Conservation (phyloP, 2,113 vertebrate genomes). For the Oriolus oriolus region DNA sequence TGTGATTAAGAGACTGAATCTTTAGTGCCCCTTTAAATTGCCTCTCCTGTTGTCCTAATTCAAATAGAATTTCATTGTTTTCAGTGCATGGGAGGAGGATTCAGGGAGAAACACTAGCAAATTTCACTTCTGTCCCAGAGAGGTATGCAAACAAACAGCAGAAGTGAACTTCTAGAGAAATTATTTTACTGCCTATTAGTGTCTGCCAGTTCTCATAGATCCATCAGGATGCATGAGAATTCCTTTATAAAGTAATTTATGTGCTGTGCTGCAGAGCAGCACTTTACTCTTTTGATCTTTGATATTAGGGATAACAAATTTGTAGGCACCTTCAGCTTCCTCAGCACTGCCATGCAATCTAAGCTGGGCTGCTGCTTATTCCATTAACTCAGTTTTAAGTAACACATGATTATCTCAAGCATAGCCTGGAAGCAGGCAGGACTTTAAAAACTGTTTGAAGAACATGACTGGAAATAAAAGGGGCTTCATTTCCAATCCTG, state of each 20-base stretch:
- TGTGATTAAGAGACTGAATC: constrained; percentile 16
- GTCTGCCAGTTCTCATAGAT: background rate
- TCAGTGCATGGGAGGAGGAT: background rate
- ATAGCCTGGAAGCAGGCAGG: background rate
- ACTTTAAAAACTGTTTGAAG: background rate
- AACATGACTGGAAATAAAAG: background rate
- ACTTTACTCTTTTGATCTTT: background rate
- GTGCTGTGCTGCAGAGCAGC: background rate
- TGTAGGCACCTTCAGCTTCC: background rate
- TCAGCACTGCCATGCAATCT: background rate
- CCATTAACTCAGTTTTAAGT: background rate
- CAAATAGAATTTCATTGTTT: constrained; percentile 47
- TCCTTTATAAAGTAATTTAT: background rate
- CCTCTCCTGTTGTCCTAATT: constrained; percentile 27
- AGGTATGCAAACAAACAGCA: background rate
- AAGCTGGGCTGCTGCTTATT: background rate
- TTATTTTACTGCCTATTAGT: constrained; percentile 14
- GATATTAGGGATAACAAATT: background rate
- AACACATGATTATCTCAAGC: background rate
- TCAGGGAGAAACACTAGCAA: background rate
- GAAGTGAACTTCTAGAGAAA: constrained; percentile 16
- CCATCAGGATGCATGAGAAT: background rate
- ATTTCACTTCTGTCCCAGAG: constrained; percentile 1
- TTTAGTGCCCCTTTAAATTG: constrained; percentile 24
- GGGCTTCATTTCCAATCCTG: background rate